Percentiles rank a stretch among this genome's conserved stretches.
Conservation (phyloP, 92 coral and sea anemone genomes). For the Chrysogorgia sp. region DNA sequence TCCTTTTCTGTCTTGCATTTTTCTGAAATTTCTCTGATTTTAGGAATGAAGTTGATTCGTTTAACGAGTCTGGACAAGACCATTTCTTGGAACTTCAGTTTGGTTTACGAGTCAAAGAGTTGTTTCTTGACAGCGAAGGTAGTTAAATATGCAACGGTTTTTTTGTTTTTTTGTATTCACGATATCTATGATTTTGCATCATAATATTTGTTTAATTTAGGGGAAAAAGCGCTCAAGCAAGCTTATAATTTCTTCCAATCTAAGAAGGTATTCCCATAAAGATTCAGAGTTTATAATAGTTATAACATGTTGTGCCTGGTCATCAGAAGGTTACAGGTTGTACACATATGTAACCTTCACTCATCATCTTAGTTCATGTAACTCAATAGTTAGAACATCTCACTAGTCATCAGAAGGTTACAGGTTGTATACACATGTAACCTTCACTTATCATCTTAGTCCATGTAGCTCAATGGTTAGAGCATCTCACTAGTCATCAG, state of each 20-base stretch:
- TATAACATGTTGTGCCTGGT: background rate
- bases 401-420: too few relatives aligned
- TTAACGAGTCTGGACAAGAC: slow-evolving; percentile 17
- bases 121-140: slow-evolving; percentile 38
- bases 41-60: slow-evolving; percentile 15
- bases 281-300: background rate
- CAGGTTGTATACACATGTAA: too few relatives aligned
- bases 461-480: too few relatives aligned
- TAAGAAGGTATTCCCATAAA: slow-evolving; percentile 68
- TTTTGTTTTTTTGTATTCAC: background rate
- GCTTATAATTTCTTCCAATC: slow-evolving; percentile 77
- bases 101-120: background rate
- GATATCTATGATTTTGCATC: background rate
- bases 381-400: too few relatives aligned
- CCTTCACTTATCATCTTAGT: too few relatives aligned
- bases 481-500: too few relatives aligned
- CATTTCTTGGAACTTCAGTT: slow-evolving; percentile 28
- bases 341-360: too few relatives aligned
- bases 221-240: slow-evolving; percentile 70
- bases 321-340: background rate
- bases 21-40: slow-evolving; percentile 4
- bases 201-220: slow-evolving; percentile 24
- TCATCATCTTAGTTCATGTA: background rate
- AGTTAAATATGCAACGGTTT: background rate
- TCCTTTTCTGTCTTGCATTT: background rate